Base-by-base conservation (phyloP, 2,888 invertebrate genomes). In the Crossocerus cetratus region DNA sequence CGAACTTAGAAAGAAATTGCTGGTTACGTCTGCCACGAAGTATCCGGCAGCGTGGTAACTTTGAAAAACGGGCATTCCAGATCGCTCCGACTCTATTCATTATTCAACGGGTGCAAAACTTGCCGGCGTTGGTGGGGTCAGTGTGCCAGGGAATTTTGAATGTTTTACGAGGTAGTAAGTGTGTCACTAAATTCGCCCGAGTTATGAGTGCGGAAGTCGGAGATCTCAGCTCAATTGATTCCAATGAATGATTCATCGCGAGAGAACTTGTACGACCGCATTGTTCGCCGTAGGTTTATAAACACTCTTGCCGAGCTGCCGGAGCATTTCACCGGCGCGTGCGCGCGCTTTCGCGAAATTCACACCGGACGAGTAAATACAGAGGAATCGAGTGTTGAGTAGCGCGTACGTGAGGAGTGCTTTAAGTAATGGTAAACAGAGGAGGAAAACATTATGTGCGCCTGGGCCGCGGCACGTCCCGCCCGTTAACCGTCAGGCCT, bases 371-470 rank as follows among this genome's bases (percentile, higher is more conserved):
- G 23, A 68, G 61, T 73, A 80, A 80, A 62, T 67, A 54, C 20
- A 43, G 21, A 67, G 54, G 44, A 49, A 68, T 76, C 56, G 69
- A 71, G 49, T 56, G 82, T 60, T 68, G 60, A 44, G 57, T 44
- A 65, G 59, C 23, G 8, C 68, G 74, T 81, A 81, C 76, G 81
- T 72, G 81, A 76, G 69, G 62, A 72, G 77, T 70, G 66, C 64
- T 65, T 63, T 77, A 74, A 81, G 81, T 81, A 77, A 81, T 81
- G 65, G 77, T 77, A 81, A 81, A 81, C 81, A 81, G 62, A 58
- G 32, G 32, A 32, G 62, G 42, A 43, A 20, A 65, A 57, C 57
- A 64, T 68, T 68, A 65, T 44, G 54, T 59, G 42, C 2, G 5
- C 13, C 16, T 54, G 14, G 54, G 59, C 60, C 42, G 23, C 58